phyloP scores from a whole-genome alignment of 2,797 vertebrate genomes.

The Mormyrus hasselquistii region DNA sequence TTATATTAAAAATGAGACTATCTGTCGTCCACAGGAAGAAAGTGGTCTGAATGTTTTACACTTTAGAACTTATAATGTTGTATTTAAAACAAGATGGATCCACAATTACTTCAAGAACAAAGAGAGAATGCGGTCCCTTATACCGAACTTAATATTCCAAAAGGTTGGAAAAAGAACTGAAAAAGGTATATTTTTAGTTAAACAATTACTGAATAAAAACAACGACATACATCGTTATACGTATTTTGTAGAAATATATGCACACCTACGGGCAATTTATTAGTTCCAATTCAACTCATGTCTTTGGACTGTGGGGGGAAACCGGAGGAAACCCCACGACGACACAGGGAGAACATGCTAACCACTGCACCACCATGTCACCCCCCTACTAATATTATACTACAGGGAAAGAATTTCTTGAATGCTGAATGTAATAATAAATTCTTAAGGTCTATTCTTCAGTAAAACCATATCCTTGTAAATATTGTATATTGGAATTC shows the following conservation, averaged over 20 bases:
- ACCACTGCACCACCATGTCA: too few species aligned
- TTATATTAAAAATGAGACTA: background rate
- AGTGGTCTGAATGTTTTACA: background rate
- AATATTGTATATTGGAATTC: background rate
- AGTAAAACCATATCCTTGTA: background rate
- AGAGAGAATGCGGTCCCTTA: background rate
- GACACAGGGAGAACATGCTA: too few species aligned
- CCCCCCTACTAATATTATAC: background rate
- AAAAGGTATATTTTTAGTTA: background rate
- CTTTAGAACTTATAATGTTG: background rate
- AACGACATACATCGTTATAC: background rate
- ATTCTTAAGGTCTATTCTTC: background rate
- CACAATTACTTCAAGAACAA: background rate
- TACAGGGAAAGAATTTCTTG: background rate
- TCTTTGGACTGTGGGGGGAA: too few species aligned
- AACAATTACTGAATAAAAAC: background rate
- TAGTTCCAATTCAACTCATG: too few species aligned
- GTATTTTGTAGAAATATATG: background rate
- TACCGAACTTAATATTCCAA: background rate
- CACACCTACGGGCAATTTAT: too few species aligned
- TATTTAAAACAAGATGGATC: background rate
- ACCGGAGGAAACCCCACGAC: too few species aligned
- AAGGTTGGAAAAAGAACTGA: background rate
- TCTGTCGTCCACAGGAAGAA: background rate
- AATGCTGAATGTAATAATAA: background rate